Evolutionary conservation across 2,113 vertebrate genomes (phyloP).

Genomic region (Oncorhynchus mykiss): DNA sequence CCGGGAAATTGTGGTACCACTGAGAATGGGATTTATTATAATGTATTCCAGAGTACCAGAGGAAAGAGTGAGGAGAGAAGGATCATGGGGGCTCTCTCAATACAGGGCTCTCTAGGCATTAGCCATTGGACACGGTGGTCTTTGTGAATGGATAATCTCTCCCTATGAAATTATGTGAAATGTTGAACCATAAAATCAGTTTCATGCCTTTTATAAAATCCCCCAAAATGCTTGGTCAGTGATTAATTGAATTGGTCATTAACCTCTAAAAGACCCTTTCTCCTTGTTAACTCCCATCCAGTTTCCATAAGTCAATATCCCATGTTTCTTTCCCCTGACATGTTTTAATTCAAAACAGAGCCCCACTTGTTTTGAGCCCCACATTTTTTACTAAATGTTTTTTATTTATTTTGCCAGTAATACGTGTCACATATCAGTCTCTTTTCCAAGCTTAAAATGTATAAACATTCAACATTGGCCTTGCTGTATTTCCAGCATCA

Average conservation of each 20-base stretch:
- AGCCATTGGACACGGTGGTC: slow-evolving; percentile 54
- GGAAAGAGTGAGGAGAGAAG: slow-evolving; percentile 34
- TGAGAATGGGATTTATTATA: slow-evolving; percentile 58
- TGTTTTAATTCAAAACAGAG: background rate
- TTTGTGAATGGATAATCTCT: slow-evolving; percentile 67
- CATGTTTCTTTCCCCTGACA: background rate
- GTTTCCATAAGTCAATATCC: background rate
- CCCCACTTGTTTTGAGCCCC: too few species aligned
- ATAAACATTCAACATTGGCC: too few species aligned
- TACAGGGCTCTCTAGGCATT: slow-evolving; percentile 47
- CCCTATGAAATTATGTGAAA: slow-evolving; percentile 70
- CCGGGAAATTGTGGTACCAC: slow-evolving; percentile 36
- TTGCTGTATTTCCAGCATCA: too few species aligned
- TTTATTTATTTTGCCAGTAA: too few species aligned
- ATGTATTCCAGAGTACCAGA: slow-evolving; percentile 43
- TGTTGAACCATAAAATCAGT: slow-evolving; percentile 71
- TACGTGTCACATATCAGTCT: too few species aligned
- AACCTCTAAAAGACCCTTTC: slow-evolving; percentile 67
- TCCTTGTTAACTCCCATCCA: slow-evolving; percentile 58
- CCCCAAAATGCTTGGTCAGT: slow-evolving; percentile 69
- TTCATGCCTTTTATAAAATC: slow-evolving; percentile 71
- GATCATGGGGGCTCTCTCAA: slow-evolving; percentile 53
- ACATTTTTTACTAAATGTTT: too few species aligned
- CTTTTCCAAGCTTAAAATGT: too few species aligned
- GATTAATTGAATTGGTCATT: slow-evolving; percentile 75